A percentile compares a stretch with the other conserved stretches of the same genome.
Evolutionary conservation across 2,113 vertebrate genomes (phyloP).

Genomic region (Cinclus cinclus): DNA sequence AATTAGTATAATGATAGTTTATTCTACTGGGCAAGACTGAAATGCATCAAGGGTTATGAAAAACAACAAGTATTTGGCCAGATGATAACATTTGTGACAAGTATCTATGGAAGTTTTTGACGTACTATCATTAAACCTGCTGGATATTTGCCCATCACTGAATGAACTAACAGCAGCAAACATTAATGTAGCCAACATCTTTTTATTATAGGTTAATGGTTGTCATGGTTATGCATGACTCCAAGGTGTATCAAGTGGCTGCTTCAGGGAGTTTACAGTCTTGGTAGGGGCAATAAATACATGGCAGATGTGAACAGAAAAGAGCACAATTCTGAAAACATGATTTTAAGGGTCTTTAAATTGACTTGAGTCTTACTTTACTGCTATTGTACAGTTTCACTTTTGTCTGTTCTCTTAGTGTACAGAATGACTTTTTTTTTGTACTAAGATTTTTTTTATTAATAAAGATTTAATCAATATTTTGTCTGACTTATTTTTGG

Average conservation of each 20-base stretch:
- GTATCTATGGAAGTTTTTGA: not conserved
- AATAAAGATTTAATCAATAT: constrained; percentile 35
- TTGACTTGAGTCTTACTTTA: not conserved
- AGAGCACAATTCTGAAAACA: not conserved
- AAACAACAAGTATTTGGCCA: not conserved
- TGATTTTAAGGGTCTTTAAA: not conserved
- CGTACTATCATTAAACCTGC: not conserved
- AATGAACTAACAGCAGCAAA: not conserved
- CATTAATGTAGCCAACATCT: not conserved
- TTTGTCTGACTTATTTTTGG: not conserved
- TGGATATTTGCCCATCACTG: not conserved
- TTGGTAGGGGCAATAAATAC: not conserved
- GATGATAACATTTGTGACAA: not conserved
- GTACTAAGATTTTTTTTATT: not conserved
- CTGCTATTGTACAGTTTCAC: not conserved
- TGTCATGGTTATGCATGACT: not conserved
- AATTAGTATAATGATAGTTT: not conserved
- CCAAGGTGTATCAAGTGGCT: not conserved
- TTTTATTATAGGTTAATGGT: not conserved
- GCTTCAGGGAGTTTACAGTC: not conserved
- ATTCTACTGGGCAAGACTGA: not conserved
- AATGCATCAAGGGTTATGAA: not conserved
- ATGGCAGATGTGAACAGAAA: not conserved
- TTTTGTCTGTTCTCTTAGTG: not conserved
- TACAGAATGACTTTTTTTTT: constrained; percentile 21